Evolutionary conservation across 53 echinoderm and acorn worm species (phyloP).

Genomic region (Henricia sp.): DNA sequence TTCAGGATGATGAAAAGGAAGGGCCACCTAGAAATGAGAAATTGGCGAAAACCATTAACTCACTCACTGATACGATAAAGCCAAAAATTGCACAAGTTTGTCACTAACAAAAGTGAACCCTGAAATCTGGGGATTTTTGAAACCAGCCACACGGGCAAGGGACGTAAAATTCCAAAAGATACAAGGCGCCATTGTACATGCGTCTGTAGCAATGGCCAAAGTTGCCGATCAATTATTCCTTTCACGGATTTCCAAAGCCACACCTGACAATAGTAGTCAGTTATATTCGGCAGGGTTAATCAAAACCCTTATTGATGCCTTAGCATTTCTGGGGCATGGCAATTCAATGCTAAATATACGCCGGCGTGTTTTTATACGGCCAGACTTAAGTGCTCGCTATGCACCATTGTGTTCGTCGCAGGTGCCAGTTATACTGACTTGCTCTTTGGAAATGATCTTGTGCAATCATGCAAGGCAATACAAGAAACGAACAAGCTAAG

Average conservation of each 20-base stretch:
- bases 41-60: background rate
- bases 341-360: background rate
- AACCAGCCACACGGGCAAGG: background rate
- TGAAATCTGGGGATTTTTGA: background rate
- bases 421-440: background rate
- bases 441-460: background rate
- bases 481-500: too few relatives aligned
- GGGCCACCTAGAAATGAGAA: background rate
- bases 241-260: background rate
- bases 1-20: background rate
- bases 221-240: background rate
- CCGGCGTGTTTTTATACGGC: background rate
- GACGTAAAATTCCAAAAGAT: constrained; percentile 3
- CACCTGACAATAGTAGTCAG: background rate
- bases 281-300: background rate
- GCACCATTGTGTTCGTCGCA: background rate
- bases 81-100: background rate
- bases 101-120: background rate
- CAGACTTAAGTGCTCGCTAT: background rate
- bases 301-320: background rate
- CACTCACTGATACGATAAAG: background rate
- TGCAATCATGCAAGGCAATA: background rate
- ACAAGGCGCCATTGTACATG: background rate
- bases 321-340: background rate
- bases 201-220: background rate